phyloP scores from a whole-genome alignment of 2,113 vertebrate species.

The Acanthisitta chloris region DNA sequence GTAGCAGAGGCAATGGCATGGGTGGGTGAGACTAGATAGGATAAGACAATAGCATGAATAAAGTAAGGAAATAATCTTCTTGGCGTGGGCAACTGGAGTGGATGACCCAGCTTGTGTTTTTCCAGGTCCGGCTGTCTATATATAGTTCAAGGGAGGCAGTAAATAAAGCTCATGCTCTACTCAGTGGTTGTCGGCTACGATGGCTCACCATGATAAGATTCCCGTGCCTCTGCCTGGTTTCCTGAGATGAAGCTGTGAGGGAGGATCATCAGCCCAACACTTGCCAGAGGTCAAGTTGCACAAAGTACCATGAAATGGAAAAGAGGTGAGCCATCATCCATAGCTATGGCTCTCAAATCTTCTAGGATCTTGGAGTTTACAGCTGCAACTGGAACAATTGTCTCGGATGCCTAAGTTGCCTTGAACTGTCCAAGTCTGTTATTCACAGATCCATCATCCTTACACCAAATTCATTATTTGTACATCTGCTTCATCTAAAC shows the following conservation, averaged over 20 bases:
- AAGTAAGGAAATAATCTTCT: slow-evolving; percentile 27
- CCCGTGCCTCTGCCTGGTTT: neutral
- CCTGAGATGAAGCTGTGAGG: neutral
- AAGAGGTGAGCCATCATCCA: neutral
- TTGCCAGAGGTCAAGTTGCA: neutral
- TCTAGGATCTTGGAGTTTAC: neutral
- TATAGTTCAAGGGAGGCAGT: neutral
- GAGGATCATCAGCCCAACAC: rapidly evolving
- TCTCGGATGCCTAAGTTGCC: neutral
- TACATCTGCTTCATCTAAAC: neutral
- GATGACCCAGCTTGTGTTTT: neutral
- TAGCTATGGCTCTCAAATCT: neutral
- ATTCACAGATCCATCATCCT: neutral
- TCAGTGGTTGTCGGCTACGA: neutral
- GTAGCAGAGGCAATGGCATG: slow-evolving; percentile 11
- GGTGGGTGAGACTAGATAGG: slow-evolving; percentile 56
- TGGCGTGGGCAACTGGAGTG: neutral
- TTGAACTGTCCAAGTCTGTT: neutral
- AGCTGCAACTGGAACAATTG: neutral
- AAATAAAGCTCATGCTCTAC: neutral
- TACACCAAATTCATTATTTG: neutral
- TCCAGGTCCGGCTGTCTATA: neutral
- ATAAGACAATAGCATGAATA: slow-evolving; percentile 27
- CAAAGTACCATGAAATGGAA: neutral
- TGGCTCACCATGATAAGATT: neutral